Conservation (phyloP, 2,113 vertebrate species). For the Atlantisia rogersi region DNA sequence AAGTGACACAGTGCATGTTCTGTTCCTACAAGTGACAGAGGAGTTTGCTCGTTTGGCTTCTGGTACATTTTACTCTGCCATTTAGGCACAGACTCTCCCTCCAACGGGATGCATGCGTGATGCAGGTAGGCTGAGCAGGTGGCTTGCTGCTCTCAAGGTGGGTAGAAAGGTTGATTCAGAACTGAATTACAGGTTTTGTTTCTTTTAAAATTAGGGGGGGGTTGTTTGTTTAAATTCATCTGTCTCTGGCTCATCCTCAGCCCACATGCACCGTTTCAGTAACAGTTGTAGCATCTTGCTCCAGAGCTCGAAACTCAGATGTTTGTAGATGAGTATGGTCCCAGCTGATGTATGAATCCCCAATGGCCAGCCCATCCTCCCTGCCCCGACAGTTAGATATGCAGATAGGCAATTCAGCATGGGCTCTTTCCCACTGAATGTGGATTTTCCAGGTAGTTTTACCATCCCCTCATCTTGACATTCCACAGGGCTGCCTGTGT, state of each 20-base stretch:
- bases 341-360: background rate
- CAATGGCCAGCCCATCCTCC: background rate
- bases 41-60: background rate
- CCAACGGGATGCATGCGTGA: background rate
- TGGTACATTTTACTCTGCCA: background rate
- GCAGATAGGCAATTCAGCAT: background rate
- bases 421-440: background rate
- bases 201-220: no score
- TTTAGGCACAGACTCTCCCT: background rate
- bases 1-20: background rate
- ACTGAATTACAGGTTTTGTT: background rate
- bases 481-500: background rate
- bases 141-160: background rate
- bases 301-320: background rate
- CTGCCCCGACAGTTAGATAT: background rate
- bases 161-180: background rate
- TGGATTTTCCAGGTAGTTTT: background rate
- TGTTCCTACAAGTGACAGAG: background rate
- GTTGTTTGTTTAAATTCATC: no score
- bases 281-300: background rate
- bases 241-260: background rate
- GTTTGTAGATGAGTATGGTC: background rate
- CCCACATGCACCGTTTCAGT: background rate
- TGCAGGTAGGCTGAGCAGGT: background rate
- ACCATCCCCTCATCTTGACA: accelerated